Evolutionary conservation across 2,888 invertebrate genomes (phyloP).

Genomic region (Corythucha ciliata): DNA sequence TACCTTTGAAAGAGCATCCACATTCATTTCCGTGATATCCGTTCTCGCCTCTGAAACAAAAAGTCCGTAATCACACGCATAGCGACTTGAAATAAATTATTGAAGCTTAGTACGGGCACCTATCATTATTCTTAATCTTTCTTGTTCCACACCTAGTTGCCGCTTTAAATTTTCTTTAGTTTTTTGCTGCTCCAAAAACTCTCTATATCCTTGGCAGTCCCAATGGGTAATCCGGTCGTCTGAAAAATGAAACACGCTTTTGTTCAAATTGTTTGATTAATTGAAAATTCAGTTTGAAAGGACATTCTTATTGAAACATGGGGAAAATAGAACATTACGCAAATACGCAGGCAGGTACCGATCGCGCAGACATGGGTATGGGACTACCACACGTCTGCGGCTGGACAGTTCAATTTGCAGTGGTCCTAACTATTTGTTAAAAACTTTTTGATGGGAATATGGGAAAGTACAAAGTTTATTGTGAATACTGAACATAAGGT

Average conservation of each 20-base stretch:
- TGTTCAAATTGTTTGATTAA: not conserved
- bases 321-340: too few species aligned
- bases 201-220: conserved; percentile 32
- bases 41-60: conserved; percentile 32
- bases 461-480: too few species aligned
- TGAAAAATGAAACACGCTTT: conserved; percentile 17
- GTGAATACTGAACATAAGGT: too few species aligned
- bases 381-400: too few species aligned
- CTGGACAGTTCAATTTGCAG: too few species aligned
- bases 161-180: conserved; percentile 31
- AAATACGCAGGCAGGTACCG: too few species aligned
- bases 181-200: conserved; percentile 31
- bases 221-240: conserved; percentile 22
- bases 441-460: too few species aligned
- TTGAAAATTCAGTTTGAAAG: not conserved
- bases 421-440: too few species aligned
- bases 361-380: too few species aligned
- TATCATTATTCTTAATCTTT: conserved; percentile 33
- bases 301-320: too few species aligned
- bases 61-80: not conserved
- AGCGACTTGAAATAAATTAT: not conserved
- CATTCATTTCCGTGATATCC: conserved; percentile 33
- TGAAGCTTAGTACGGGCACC: conserved; percentile 24
- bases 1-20: conserved; percentile 33
- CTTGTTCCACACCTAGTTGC: conserved; percentile 33